Percentiles rank a stretch among this genome's conserved stretches.
phyloP scores from a whole-genome alignment of 2,797 vertebrate genomes.

The Spheniscus humboldti region DNA sequence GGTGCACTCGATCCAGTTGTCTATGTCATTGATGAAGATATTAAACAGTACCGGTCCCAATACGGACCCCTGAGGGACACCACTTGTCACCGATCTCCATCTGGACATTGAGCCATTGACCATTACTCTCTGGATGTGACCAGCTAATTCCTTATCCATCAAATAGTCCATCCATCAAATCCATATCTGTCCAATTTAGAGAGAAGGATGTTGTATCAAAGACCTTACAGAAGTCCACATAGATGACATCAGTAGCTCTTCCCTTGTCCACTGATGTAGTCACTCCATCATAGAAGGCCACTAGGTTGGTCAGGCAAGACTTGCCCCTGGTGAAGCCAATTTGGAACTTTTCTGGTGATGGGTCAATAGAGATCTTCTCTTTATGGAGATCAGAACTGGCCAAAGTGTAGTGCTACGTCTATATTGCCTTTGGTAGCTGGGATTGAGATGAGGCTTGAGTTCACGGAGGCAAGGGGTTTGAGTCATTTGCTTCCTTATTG shows the following conservation, averaged over 20 bases:
- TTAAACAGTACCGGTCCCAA: no score
- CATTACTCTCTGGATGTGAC: no score
- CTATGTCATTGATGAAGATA: no score
- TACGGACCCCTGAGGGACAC: no score
- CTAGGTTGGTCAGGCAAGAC: neutral
- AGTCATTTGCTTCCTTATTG: neutral
- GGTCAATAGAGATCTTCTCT: neutral
- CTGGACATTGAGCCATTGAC: no score
- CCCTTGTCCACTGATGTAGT: neutral
- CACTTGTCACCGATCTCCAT: no score
- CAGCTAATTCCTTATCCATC: no score
- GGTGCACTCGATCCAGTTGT: no score
- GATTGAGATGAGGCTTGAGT: neutral
- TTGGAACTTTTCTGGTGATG: neutral
- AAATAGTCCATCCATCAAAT: no score
- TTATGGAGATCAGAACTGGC: neutral
- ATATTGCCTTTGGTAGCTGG: neutral
- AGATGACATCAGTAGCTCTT: neutral
- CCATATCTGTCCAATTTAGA: no score
- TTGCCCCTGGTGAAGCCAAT: neutral
- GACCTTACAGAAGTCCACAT: neutral
- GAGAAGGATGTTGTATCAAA: no score
- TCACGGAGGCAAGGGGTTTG: neutral
- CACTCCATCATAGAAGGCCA: neutral
- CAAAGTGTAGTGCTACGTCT: neutral